Evolutionary conservation across 2,888 invertebrate genomes (phyloP).

Genomic region (Embidobia sp.): DNA sequence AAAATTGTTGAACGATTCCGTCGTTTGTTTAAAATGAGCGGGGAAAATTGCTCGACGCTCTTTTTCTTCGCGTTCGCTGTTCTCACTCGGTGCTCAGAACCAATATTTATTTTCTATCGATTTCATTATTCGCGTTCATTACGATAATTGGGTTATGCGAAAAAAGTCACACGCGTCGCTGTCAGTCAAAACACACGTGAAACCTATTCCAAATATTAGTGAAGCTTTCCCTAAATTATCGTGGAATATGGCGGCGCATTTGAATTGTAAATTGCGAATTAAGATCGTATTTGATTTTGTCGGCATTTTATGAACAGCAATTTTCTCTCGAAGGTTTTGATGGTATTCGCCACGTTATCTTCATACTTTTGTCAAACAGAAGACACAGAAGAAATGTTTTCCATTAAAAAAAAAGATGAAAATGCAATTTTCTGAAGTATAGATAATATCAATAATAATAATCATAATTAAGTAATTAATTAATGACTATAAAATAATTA

Average conservation of each 20-base stretch:
- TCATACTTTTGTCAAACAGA: conserved; percentile 20
- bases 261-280: conserved; percentile 59
- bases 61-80: too few species aligned
- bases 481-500: too few species aligned
- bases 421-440: too few species aligned
- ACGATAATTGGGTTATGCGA: conserved; percentile 15
- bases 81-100: too few species aligned
- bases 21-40: too few species aligned
- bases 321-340: conserved; percentile 36
- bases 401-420: too few species aligned
- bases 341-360: conserved; percentile 29
- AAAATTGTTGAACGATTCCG: too few species aligned
- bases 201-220: conserved; percentile 54
- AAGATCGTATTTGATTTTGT: conserved; percentile 56
- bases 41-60: too few species aligned
- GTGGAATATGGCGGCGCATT: conserved; percentile 38
- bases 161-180: conserved; percentile 11
- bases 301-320: conserved; percentile 40
- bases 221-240: conserved; percentile 47
- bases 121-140: conserved; percentile 36
- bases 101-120: conserved; percentile 42
- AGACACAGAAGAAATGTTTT: too few species aligned
- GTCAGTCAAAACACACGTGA: conserved; percentile 20
- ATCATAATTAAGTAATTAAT: too few species aligned
- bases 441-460: too few species aligned